Conservation (phyloP, 2,797 vertebrate genomes). For the Erithacus rubecula region DNA sequence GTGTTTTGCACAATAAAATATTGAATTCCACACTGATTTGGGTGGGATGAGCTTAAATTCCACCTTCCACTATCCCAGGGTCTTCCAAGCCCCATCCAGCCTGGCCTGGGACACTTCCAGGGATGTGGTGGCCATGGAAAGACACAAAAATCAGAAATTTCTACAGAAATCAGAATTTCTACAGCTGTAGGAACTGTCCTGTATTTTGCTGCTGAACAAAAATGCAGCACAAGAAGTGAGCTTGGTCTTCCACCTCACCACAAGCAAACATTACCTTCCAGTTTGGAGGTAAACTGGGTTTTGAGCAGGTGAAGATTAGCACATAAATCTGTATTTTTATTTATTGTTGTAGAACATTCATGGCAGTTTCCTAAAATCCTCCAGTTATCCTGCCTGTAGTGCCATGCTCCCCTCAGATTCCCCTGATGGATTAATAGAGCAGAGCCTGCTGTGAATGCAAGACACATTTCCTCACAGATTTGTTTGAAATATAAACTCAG, state of each 20-base stretch:
- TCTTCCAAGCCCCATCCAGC: neutral
- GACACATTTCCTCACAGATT: constrained; percentile 5
- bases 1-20: neutral
- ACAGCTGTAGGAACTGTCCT: neutral
- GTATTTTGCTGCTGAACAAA: neutral
- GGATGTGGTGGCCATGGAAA: neutral
- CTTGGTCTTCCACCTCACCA: neutral
- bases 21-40: neutral
- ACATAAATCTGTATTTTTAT: neutral
- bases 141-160: neutral
- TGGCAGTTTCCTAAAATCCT: neutral
- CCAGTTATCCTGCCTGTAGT: neutral
- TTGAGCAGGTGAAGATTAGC: neutral
- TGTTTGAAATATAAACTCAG: constrained; percentile 2
- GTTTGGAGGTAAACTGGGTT: neutral
- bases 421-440: neutral
- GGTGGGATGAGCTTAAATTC: neutral
- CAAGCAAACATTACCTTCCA: neutral
- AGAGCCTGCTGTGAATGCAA: neutral
- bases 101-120: neutral
- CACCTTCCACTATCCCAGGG: neutral
- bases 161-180: neutral
- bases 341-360: neutral
- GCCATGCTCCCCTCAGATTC: neutral
- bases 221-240: neutral